These are phyloP conservation scores for Heliconius hermathena DNA, from an alignment of 1,140 invertebrate genomes.

Conservation along the genomic window DNA sequence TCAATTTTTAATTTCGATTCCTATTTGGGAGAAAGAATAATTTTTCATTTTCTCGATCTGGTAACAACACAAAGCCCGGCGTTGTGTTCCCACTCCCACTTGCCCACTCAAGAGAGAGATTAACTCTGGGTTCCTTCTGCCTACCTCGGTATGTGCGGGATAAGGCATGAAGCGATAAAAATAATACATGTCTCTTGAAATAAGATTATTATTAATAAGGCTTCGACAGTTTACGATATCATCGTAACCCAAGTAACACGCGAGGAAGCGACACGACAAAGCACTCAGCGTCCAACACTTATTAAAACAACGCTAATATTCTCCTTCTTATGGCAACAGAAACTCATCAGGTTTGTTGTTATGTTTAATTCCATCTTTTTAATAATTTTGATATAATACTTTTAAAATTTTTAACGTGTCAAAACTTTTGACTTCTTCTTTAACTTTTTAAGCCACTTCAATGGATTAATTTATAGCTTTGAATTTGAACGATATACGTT, in stretches of 20 bases:
- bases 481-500: not conserved
- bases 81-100: no score
- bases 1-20: no score
- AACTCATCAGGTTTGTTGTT: not conserved
- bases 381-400: not conserved
- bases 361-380: not conserved
- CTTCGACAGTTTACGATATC: not conserved
- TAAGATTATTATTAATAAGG: not conserved
- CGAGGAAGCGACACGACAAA: not conserved
- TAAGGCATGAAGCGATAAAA: no score
- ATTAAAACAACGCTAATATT: not conserved
- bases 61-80: no score
- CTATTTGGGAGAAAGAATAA: no score
- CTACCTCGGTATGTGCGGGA: no score
- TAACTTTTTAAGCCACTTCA: conserved; percentile 21
- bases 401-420: conserved; percentile 22
- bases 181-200: no score
- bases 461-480: not conserved
- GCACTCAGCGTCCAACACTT: not conserved
- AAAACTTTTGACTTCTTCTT: conserved; percentile 20
- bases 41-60: no score
- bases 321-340: not conserved
- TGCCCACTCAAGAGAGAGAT: no score
- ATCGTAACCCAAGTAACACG: not conserved
- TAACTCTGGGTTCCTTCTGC: no score